Percentiles rank a stretch among this genome's conserved stretches.
These are phyloP conservation scores for Vanessa atalanta DNA, from an alignment of 1,140 invertebrate genomes.

Conservation along the genomic window DNA sequence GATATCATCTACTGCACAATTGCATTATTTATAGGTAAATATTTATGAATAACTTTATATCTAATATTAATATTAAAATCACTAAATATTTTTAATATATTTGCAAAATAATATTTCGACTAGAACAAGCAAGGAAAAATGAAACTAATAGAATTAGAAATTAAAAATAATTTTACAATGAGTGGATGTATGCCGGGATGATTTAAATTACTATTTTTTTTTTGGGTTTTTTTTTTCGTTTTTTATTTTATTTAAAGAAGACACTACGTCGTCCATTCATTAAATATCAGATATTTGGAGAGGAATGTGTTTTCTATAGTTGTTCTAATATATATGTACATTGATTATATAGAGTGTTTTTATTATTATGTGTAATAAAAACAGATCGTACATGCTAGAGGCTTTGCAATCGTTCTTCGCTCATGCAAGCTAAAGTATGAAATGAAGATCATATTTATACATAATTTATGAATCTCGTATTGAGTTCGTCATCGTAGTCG, in stretches of 20 bases:
- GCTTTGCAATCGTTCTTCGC: constrained; percentile 2
- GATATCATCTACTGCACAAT: constrained; percentile 19
- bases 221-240: not conserved
- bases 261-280: too few species aligned
- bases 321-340: not conserved
- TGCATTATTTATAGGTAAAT: constrained; percentile 8
- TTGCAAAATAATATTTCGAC: constrained; percentile 21
- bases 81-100: constrained; percentile 1
- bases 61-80: constrained; percentile 17
- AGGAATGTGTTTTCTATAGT: too few species aligned
- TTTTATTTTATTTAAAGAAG: too few species aligned
- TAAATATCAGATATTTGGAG: too few species aligned
- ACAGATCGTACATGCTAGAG: constrained; percentile 11
- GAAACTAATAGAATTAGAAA: constrained; percentile 12
- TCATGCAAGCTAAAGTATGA: constrained; percentile 9
- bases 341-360: not conserved
- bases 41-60: not conserved
- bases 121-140: constrained; percentile 25
- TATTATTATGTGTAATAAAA: not conserved
- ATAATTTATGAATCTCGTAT: too few species aligned
- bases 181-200: not conserved
- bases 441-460: too few species aligned
- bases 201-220: not conserved
- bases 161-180: not conserved
- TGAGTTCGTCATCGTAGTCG: too few species aligned